Conservation (phyloP, 2,888 invertebrate species). For the Melanotus villosus region DNA sequence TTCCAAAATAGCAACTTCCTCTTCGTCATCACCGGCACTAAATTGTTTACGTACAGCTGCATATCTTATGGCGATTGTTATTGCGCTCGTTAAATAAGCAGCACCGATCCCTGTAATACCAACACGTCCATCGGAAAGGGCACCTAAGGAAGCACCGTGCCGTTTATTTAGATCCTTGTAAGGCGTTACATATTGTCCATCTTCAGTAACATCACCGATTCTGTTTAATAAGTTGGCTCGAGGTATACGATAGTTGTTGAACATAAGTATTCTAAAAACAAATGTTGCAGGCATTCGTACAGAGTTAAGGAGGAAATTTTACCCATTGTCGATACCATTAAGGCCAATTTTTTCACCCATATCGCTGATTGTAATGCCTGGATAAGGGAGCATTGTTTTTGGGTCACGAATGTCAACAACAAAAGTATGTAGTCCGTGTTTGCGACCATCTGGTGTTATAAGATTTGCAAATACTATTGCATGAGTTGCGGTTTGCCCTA, state of each 20-base stretch:
- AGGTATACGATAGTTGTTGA: slow-evolving; percentile 85
- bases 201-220: no score
- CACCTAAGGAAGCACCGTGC: slow-evolving; percentile 69
- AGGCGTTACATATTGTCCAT: slow-evolving; percentile 85
- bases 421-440: slow-evolving; percentile 91
- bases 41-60: slow-evolving; percentile 91
- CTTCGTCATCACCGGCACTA: slow-evolving; percentile 76
- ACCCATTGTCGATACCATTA: no score
- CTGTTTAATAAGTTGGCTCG: slow-evolving; percentile 86
- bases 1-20: slow-evolving; percentile 88
- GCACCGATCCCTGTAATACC: slow-evolving; percentile 77
- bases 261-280: slow-evolving; percentile 83
- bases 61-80: slow-evolving; percentile 88
- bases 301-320: no score
- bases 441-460: slow-evolving; percentile 81
- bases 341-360: slow-evolving; percentile 92
- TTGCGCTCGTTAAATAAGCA: slow-evolving; percentile 78
- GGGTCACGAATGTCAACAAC: slow-evolving; percentile 87
- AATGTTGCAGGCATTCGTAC: no score
- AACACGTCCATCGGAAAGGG: slow-evolving; percentile 86
- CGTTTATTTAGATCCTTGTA: slow-evolving; percentile 88
- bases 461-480: slow-evolving; percentile 91
- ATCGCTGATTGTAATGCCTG: slow-evolving; percentile 91
- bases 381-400: no score
- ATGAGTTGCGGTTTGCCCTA: slow-evolving; percentile 87